Base-by-base conservation (phyloP, 2,888 invertebrate genomes). In the Allacma fusca region DNA sequence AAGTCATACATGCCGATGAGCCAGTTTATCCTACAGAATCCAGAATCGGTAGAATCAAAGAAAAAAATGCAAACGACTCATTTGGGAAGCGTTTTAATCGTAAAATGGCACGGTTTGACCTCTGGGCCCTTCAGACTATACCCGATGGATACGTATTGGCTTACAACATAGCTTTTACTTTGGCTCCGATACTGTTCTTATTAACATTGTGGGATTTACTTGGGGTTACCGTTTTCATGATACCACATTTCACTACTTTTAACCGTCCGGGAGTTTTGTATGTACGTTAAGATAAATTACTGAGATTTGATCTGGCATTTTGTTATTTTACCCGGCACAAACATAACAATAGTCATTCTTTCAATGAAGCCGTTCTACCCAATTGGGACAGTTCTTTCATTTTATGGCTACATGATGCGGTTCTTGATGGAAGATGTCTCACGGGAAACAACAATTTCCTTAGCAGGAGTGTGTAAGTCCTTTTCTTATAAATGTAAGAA, bases 191-290 rank as follows among this genome's bases (percentile, higher is more conserved):
- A 9, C 71, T 83, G 1, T 7, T 79, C 26, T 44, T 77, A 13
- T 7, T 77, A 1, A 64, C 79, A 4, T 19, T 81, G 0, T 83
- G 83, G 83, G 83, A 83, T 70, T 74, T 81, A 0, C 16, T 83
- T 0, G 78, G 80, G 2, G 76, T 81, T 43, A 73, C 74, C 0
- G 64, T 76, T n/a, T 80, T 83, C 71, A 43, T 78, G 65, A 71
- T 83, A 0, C 83, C 82, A 0, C 77, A 81, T 65, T 68, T 78
- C 5, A 79, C 78, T 13, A 76, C 34, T 29, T 73, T 81, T 21
- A 76, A 80, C 28, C 78, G 77, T 73, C 83, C 83, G 12, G 81
- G 80, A 62, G 79, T 81, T 7, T n/a, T 75, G 12, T 75, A 75
- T 29, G 75, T 75, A 69, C 26, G 65, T 50, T 50, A 13, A 40